Percentiles rank a stretch among this genome's conserved stretches.
These are phyloP conservation scores for Novumbra hubbsi DNA, from an alignment of 2,797 vertebrate genomes.

Conservation along the genomic window DNA sequence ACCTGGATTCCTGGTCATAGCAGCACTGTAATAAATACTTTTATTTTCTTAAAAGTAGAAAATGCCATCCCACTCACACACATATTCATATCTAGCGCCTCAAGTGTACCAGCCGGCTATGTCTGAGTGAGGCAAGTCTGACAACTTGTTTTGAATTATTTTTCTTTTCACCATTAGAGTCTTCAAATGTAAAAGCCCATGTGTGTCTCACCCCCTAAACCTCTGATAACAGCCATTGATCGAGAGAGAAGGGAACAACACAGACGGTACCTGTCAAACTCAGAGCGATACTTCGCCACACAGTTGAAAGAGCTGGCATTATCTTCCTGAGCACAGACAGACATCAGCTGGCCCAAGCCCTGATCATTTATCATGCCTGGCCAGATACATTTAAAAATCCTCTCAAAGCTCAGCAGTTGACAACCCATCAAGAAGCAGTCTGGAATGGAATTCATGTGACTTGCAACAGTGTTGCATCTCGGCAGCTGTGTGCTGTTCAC, in stretches of 20 bases:
- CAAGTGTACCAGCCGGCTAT: neutral
- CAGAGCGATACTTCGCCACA: neutral
- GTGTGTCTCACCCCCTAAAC: neutral
- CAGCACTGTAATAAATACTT: neutral
- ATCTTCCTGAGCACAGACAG: neutral
- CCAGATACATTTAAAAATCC: too few species aligned
- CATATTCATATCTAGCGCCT: neutral
- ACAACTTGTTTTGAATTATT: neutral
- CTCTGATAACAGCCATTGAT: constrained; percentile 4
- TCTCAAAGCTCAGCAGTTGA: neutral
- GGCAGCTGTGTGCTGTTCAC: too few species aligned
- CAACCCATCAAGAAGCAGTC: neutral
- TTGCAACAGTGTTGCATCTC: too few species aligned
- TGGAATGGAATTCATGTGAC: too few species aligned
- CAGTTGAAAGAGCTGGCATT: neutral
- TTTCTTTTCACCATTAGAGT: neutral
- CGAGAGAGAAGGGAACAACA: neutral
- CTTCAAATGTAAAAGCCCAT: neutral
- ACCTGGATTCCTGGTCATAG: neutral
- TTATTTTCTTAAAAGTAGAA: neutral
- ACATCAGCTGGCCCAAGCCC: too few species aligned
- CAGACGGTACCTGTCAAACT: neutral
- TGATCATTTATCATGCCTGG: neutral
- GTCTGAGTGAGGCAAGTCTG: neutral
- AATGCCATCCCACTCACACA: neutral